Percentiles rank a stretch among this genome's conserved stretches.
phyloP scores from a whole-genome alignment of 2,888 invertebrate species.

The Endomychus coccineus region DNA sequence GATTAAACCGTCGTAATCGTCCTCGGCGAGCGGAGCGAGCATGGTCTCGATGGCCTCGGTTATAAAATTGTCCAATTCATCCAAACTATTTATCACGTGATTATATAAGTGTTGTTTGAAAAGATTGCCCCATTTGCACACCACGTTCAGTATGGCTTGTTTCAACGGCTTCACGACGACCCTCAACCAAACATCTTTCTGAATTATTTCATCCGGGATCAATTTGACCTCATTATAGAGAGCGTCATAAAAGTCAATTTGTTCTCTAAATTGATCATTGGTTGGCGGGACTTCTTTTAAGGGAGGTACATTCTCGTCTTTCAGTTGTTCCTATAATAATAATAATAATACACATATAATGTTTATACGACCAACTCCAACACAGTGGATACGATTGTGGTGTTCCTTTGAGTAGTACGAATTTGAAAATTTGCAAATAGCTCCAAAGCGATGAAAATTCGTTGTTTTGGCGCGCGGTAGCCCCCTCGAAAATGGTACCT shows the following conservation, averaged over 20 bases:
- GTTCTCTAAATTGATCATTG: not conserved
- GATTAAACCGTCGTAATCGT: conserved; percentile 79
- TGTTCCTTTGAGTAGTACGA: no score
- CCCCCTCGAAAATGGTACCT: no score
- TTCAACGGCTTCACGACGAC: not conserved
- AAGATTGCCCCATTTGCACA: conserved; percentile 82
- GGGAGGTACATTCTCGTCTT: not conserved
- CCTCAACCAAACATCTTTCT: not conserved
- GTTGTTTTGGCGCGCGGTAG: no score
- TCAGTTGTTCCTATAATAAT: no score
- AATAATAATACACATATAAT: no score
- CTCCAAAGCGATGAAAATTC: no score
- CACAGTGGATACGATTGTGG: no score
- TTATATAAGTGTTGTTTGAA: conserved; percentile 80
- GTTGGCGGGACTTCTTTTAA: not conserved
- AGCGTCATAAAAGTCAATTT: not conserved
- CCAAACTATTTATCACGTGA: conserved; percentile 67
- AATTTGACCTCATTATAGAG: not conserved
- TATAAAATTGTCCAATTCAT: conserved; percentile 72
- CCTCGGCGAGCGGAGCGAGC: conserved; percentile 64
- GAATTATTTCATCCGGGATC: not conserved
- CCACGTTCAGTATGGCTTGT: conserved; percentile 70
- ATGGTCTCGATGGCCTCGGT: conserved; percentile 66
- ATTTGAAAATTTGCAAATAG: no score
- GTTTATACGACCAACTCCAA: no score